Evolutionary conservation across 2,113 vertebrate species (phyloP).

Genomic region (Maccullochella peelii): DNA sequence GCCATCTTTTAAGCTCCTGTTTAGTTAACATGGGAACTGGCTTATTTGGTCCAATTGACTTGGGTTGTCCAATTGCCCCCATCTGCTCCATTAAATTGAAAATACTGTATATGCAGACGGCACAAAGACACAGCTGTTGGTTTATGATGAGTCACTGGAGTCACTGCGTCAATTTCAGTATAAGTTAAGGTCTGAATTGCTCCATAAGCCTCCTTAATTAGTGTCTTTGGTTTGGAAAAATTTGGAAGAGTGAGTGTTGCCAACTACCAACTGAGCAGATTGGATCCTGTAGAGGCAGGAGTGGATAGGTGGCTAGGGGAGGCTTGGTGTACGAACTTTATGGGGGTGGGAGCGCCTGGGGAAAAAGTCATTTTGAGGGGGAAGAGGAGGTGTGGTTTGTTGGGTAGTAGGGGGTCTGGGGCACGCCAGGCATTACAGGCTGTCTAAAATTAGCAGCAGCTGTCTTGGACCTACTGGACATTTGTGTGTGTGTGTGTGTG

Average conservation of each 20-base stretch:
- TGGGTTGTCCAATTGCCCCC: not conserved
- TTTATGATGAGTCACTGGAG: not conserved
- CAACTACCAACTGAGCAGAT: not conserved
- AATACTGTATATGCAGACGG: not conserved
- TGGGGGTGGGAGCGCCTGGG: conserved; percentile 41
- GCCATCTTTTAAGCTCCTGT: not conserved
- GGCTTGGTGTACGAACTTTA: conserved; percentile 49
- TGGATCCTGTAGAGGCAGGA: conserved; percentile 21
- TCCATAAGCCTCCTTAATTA: conserved; percentile 9
- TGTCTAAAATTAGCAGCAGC: conserved; percentile 82
- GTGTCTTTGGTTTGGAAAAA: not conserved
- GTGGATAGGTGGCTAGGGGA: conserved; percentile 9
- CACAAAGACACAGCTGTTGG: not conserved
- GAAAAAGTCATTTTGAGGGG: conserved; percentile 62
- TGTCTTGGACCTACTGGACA: conserved; percentile 68
- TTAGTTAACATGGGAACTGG: not conserved
- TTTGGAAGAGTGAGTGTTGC: conserved; percentile 17
- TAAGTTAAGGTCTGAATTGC: not conserved
- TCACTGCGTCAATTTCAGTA: not conserved
- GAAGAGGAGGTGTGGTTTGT: conserved; percentile 51
- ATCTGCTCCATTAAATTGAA: not conserved
- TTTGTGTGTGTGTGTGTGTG: conserved; percentile 39
- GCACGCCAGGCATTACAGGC: conserved; percentile 63
- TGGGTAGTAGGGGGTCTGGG: conserved; percentile 52
- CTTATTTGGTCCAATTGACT: not conserved